Evolutionary conservation across 1,140 invertebrate genomes (phyloP), one percentile per base, ranked within the genome.

Genomic region (Dufourea novaeangliae): DNA sequence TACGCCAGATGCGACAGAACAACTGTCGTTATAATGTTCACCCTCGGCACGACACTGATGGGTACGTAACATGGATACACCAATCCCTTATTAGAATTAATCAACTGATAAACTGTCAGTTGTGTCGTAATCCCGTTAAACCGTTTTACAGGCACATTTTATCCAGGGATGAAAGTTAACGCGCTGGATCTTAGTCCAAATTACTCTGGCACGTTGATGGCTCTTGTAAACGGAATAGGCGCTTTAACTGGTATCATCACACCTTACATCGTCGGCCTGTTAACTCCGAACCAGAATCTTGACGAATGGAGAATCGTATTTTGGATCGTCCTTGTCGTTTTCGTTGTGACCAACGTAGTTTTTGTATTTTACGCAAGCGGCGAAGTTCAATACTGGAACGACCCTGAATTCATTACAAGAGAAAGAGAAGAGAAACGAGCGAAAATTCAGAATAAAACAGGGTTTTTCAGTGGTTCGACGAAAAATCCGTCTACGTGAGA

Each of bases 261-360:
- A 46, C 94, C 94, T 8, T 87, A 88, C 27, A 86, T 94, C 56
- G 93, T 94, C 29, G 93, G 93, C 12, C 84, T 82, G 22, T 84
- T 95, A 34, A 93, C 94, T 6, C 80, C 69, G 0, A 29, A 88
- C 12, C 94, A 95, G 85, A 94, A 94, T 2, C 86, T 96, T n/a
- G 90, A 92, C 10, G 94, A 97, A 91, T 98, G 97, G 97, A 93
- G 96, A 75, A 88, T 94, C 2, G 96, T 98, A 3, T 98, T 98
- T 87, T 98, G 96, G 95, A 95, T 97, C 76, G 94, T 95, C 0
- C 94, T 96, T 52, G 95, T 87, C 0, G 94, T 97, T 1, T 96
- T 97, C 77, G 89, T 95, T 5, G 85, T 95, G 17, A 97, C 97
- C 0, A 96, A 96, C 71, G 59, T 96, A 3, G 86, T 97, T 6